Base-by-base conservation (phyloP, 2,113 vertebrate species). In the Thalassarche chlororhynchos region DNA sequence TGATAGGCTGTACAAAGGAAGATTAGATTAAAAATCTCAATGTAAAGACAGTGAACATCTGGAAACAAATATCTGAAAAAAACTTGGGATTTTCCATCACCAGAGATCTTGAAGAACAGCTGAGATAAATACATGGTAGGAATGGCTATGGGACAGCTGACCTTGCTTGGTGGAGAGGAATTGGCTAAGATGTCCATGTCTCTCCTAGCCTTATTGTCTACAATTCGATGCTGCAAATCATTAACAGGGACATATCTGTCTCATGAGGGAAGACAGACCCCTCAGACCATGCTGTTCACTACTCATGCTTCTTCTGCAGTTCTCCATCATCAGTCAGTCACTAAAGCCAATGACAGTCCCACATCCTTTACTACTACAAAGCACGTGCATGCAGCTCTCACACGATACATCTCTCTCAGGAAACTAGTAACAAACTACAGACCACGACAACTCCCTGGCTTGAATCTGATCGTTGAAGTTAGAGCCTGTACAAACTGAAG, bases 381-480 rank as follows among this genome's bases (percentile, higher is more conserved):
- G 49, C 36, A 44, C 3, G 2, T 5, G 31, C 16, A 26, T 5
- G 17, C n/a, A 44, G 46, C 8, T 78, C 14, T 57, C 26, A 32
- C 42, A 42, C 21, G n/a, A 26, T 17, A 52, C 0, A 1, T 52
- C 44, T 49, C 29, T 9, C 42, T 70, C 24, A 9, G 15, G 42
- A 57, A 71, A 64, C 26, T 9, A 64, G 18, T 8, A 65, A 78
- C 40, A 51, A 79, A 78, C 66, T 25, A 29, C 66, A 52, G 58
- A 57, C 36, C 15, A 28, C 0, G 1, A 78, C 75, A 66, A 25
- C 32, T 60, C 36, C 32, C 46, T 72, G 38, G 14, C 36, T 74
- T 34, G 32, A 18, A 40, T 5, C 60, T 34, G 28, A 52, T 4
- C 2, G 5, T 6, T 1, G 0, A 52, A 40, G 36, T 25, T 15